Evolutionary conservation across 2,113 vertebrate genomes (phyloP), one percentile per base, ranked within the genome.

Genomic region (Oncorhynchus tshawytscha): DNA sequence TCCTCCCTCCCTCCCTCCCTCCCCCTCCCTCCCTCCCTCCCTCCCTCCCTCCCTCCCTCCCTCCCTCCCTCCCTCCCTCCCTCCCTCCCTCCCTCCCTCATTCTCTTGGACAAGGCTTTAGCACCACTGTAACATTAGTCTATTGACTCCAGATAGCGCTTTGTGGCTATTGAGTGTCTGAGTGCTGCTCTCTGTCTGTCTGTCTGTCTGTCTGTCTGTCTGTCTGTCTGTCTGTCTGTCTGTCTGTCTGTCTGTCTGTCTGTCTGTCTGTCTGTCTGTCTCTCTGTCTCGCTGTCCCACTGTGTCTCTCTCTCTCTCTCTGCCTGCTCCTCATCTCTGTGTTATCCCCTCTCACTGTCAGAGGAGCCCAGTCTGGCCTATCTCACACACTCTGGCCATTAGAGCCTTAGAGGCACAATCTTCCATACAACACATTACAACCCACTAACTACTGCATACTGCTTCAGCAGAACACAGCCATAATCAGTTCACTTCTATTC

Each of bases 71-170:
- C 81, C 78, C 84, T 64, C 73, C 45, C 77, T 81, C 74, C 31
- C 57, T 64, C n/a, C 13, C n/a, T 51, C 6, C 45, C 39, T 64
- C 75, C 25, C 84, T 64, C 74, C 34, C 77, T 81, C 71, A 27
- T 62, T 73, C 62, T 74, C 74, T 88, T 89, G 92, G 91, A 94
- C 94, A 93, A 84, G 95, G 90, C 93, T 89, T 88, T 94, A 95
- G 93, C 89, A 93, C 84, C 87, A 90, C 89, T 85, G 93, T 94
- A 95, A 92, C 93, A 91, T 90, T 90, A 93, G 89, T 88, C 91
- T 95, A 96, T 94, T 96, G 95, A 96, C 96, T 91, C 87, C 91
- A 94, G 95, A 97, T 96, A 96, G 94, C 91, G 92, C 90, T 86
- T 85, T 85, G 91, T 89, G 88, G 90, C 94, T 96, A 96, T 96